Conservation (phyloP, 1,140 invertebrate genomes). For the Calephelis virginiensis region DNA sequence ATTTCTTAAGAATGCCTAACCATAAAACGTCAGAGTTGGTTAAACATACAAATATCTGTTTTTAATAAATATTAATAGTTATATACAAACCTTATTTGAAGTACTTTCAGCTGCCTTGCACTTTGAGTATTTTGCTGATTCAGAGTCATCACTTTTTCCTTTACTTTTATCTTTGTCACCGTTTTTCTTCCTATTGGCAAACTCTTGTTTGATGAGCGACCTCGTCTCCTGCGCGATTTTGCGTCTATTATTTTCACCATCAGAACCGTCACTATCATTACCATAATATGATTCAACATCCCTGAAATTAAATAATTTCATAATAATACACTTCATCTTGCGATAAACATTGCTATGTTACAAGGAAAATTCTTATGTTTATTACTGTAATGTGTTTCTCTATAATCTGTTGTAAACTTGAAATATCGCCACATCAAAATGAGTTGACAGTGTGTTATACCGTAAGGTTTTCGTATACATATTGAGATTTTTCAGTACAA, state of each 20-base stretch:
- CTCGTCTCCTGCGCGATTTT: conserved; percentile 80
- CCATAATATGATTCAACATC: conserved; percentile 53
- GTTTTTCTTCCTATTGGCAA: conserved; percentile 80
- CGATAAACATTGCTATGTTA: no score
- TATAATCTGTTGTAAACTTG: no score
- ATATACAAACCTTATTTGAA: conserved; percentile 81
- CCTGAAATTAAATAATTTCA: conserved; percentile 31
- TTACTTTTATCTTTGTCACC: conserved; percentile 39
- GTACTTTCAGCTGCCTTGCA: conserved; percentile 82
- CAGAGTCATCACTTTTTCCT: conserved; percentile 35
- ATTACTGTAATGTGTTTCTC: no score
- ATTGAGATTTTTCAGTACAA: no score
- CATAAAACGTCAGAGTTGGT: no score
- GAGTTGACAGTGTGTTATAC: no score
- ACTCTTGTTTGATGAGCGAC: conserved; percentile 84
- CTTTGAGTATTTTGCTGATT: conserved; percentile 63
- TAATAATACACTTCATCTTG: conserved; percentile 7
- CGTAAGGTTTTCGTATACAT: no score
- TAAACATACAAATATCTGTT: no score
- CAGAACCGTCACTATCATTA: conserved; percentile 68
- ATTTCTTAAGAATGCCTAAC: no score
- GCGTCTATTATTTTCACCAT: conserved; percentile 66
- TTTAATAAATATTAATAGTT: no score
- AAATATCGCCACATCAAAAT: no score
- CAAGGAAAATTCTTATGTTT: no score